Base-by-base conservation (phyloP, 2,113 vertebrate genomes). In the Phaethornis superciliosus region DNA sequence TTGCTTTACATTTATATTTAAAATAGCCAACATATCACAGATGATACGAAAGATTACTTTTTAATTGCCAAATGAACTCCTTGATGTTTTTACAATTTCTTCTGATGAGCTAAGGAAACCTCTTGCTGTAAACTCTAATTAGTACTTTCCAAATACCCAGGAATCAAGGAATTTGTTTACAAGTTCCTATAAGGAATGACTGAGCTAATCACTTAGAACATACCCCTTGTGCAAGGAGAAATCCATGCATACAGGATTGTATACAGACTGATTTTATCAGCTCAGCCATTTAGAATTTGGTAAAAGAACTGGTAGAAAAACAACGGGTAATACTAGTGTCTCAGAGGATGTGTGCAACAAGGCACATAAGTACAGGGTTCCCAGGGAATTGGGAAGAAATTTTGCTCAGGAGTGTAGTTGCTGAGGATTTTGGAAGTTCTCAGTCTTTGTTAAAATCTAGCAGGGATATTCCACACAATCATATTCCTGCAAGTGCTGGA, bases 391-490 rank as follows among this genome's bases (percentile, higher is more conserved):
- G 30, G 10, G 44, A 68, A 8, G 16, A 16, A 68, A 49, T 88
- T 89, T 78, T 85, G 18, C 52, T 86, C 32, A 28, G 37, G 37
- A 7, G 24, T 51, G 26, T 26, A 81, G 51, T 10, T 60, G 64
- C 10, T 1, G 9, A 88, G 59, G 63, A 33, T 65, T 94, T 94
- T 32, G 60, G 52, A 70, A 8, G 26, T 55, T 90, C 80, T 67
- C 44, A 86, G 60, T 32, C 32, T 92, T 77, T 64, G 20, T 58
- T 84, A 64, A 78, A 93, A 49, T 64, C 6, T 30, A 21, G 16
- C 0, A 0, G 3, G 1, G n/a, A 8, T 74, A 47, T 82, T 93
- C 54, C 59, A 72, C 35, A 51, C n/a, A 52, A 42, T 4, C 2
- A 0, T 15, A 8, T 60, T 88, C 49, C 79, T 51, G 16, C 19